A percentile compares a stretch with the other conserved stretches of the same genome.
phyloP scores from a whole-genome alignment of 1,140 invertebrate genomes.

The Acromyrmex echinatior region DNA sequence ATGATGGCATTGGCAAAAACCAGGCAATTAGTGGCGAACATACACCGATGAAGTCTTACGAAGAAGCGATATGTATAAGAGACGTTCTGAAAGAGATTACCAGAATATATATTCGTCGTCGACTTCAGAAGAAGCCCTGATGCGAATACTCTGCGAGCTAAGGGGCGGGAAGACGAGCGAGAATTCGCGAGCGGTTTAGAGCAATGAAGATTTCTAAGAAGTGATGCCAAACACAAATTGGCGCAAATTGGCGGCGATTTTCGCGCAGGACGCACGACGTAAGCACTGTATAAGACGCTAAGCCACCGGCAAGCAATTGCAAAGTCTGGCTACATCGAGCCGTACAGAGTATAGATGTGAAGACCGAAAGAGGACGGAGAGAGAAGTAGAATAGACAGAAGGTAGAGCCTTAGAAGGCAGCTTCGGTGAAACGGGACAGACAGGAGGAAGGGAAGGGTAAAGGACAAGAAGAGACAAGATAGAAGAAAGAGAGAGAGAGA shows the following conservation, averaged over 20 bases:
- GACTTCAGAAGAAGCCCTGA: constrained; percentile 23
- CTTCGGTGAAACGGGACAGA: constrained; percentile 38
- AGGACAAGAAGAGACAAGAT: constrained; percentile 14
- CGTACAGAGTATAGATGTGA: constrained; percentile 66
- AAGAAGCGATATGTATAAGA: constrained; percentile 12
- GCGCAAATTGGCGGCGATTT: constrained; percentile 84
- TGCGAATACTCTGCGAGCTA: constrained; percentile 16
- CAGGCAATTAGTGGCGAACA: constrained; percentile 43
- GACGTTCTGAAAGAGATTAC: constrained; percentile 19
- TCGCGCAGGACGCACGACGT: constrained; percentile 75
- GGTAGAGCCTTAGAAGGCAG: constrained; percentile 42
- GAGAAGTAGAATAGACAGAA: constrained; percentile 58
- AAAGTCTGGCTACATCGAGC: constrained; percentile 82
- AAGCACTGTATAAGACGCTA: constrained; percentile 80
- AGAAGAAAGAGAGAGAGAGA: not conserved
- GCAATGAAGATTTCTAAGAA: constrained; percentile 82
- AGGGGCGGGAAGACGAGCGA: constrained; percentile 25
- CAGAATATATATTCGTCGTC: not conserved
- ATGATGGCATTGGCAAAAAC: constrained; percentile 11
- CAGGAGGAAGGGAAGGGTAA: constrained; percentile 22
- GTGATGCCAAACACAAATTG: constrained; percentile 84
- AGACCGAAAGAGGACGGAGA: constrained; percentile 47
- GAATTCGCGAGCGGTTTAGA: constrained; percentile 50
- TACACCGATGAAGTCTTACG: constrained; percentile 8
- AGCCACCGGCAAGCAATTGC: constrained; percentile 86